Evolutionary conservation across 2,113 vertebrate genomes (phyloP).

Genomic region (Miniopterus natalensis): DNA sequence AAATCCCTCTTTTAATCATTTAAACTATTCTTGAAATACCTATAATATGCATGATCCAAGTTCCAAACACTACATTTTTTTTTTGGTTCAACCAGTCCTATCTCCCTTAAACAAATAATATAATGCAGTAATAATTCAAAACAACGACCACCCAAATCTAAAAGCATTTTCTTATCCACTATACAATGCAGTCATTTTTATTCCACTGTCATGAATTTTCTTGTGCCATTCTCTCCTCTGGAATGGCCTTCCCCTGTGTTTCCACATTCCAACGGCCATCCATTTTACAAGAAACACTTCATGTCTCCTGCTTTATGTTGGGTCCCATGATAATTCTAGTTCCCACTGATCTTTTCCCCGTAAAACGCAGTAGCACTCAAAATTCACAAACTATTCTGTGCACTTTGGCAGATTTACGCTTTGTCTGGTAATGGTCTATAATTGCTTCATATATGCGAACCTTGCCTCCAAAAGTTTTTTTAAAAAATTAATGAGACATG

Average conservation of each 20-base stretch:
- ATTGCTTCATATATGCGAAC: conserved; percentile 62
- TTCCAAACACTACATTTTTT: not conserved
- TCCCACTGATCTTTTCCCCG: conserved; percentile 24
- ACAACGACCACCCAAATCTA: not conserved
- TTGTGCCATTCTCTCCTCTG: not conserved
- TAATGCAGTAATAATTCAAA: not conserved
- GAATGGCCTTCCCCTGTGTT: not conserved
- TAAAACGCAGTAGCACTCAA: not conserved
- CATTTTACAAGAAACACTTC: conserved; percentile 64
- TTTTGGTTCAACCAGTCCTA: not conserved
- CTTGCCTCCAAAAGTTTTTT: conserved; percentile 23
- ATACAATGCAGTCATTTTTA: not conserved
- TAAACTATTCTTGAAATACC: not conserved
- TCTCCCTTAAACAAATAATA: conserved; percentile 7
- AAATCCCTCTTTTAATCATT: not conserved
- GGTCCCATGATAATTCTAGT: conserved; percentile 53
- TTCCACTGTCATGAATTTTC: not conserved
- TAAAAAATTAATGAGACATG: conserved; percentile 18
- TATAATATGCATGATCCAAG: not conserved
- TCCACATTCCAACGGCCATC: conserved; percentile 34
- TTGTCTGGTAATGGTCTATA: conserved; percentile 20
- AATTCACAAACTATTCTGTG: conserved; percentile 48
- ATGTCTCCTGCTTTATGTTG: conserved; percentile 34
- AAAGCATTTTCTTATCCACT: not conserved
- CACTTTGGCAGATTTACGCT: conserved; percentile 61